Evolutionary conservation across 2,113 vertebrate species (phyloP).

Genomic region (Erythrocercus mccallii): DNA sequence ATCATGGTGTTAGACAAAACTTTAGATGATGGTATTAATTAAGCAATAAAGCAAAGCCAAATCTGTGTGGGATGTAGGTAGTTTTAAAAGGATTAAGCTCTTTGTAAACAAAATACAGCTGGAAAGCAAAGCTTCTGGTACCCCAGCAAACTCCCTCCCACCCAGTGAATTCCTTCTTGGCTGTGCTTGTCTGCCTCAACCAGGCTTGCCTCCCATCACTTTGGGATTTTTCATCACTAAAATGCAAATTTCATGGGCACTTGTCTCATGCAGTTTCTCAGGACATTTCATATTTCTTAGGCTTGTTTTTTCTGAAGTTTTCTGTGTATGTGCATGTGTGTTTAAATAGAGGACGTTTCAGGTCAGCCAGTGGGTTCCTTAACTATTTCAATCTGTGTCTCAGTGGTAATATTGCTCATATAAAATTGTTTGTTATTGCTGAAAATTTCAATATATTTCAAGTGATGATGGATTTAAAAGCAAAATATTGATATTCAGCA

Average conservation of each 20-base stretch:
- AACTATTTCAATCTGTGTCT: conserved; percentile 73
- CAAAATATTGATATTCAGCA: conserved; percentile 61
- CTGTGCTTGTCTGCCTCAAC: background rate
- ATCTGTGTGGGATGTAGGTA: conserved; percentile 36
- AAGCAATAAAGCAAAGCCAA: conserved; percentile 2
- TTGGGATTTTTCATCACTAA: background rate
- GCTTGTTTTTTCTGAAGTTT: background rate
- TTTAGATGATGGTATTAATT: conserved; percentile 30
- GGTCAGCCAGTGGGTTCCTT: conserved; percentile 57
- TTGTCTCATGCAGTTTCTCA: background rate
- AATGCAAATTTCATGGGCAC: background rate
- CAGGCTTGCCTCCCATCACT: background rate
- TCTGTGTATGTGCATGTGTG: background rate
- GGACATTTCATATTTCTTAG: background rate
- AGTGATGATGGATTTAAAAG: conserved; percentile 73
- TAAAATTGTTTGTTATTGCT: conserved; percentile 69
- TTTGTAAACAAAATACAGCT: conserved; percentile 57
- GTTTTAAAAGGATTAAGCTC: conserved; percentile 18
- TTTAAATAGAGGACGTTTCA: conserved; percentile 56
- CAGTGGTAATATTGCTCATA: conserved; percentile 55
- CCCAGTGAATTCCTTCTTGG: background rate
- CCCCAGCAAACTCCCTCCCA: background rate
- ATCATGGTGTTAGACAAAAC: background rate
- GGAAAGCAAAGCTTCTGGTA: conserved; percentile 36
- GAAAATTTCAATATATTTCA: conserved; percentile 69